A percentile compares a stretch with the other conserved stretches of the same genome.
These are phyloP conservation scores for Hemitrygon akajei DNA, from an alignment of 2,797 vertebrate species.

Conservation along the genomic window DNA sequence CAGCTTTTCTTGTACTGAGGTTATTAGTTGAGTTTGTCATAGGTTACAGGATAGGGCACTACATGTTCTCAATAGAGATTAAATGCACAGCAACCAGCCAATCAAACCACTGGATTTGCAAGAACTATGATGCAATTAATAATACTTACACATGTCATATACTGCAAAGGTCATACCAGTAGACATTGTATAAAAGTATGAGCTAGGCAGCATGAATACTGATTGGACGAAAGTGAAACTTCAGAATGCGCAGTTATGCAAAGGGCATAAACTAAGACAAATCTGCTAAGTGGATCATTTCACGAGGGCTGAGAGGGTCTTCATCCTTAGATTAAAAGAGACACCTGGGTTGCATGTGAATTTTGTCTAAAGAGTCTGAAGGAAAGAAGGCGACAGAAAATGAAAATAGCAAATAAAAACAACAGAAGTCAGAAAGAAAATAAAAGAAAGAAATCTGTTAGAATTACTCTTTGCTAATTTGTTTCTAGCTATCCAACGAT, in stretches of 20 bases:
- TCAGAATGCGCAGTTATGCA: not conserved
- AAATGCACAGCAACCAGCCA: not conserved
- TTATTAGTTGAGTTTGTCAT: not conserved
- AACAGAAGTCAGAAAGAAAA: too few species aligned
- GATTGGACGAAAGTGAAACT: not conserved
- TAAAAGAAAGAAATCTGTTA: not conserved
- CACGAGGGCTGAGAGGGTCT: not conserved
- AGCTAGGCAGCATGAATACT: not conserved
- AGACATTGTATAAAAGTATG: not conserved
- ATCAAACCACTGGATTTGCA: constrained; percentile 12
- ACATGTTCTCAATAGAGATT: constrained; percentile 10
- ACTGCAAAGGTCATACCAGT: constrained; percentile 12
- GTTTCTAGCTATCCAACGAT: not conserved
- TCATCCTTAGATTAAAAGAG: not conserved
- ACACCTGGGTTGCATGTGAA: not conserved
- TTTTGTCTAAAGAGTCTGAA: not conserved
- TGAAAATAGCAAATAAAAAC: too few species aligned
- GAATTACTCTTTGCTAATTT: not conserved
- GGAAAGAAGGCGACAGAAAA: too few species aligned
- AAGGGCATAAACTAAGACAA: not conserved
- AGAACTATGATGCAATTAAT: constrained; percentile 18
- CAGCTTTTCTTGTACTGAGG: not conserved
- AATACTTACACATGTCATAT: constrained; percentile 27
- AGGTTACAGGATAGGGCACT: not conserved
- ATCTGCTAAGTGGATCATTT: not conserved